Evolutionary conservation across 2,888 invertebrate genomes (phyloP).

Genomic region (Laothoe populi): DNA sequence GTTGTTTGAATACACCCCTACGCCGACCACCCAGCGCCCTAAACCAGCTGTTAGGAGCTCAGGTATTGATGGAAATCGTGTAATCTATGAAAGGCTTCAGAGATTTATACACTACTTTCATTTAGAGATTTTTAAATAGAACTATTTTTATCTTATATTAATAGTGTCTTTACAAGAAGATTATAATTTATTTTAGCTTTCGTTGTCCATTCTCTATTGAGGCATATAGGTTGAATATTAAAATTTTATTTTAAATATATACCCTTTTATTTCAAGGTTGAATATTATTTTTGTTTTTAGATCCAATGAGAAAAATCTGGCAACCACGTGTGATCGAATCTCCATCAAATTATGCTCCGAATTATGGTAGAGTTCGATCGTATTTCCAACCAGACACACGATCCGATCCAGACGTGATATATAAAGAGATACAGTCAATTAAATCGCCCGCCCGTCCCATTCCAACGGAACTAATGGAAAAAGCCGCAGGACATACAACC

Average conservation of each 20-base stretch:
- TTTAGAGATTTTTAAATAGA: too few relatives aligned
- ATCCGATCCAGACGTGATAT: slow-evolving; percentile 62
- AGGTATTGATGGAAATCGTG: slow-evolving; percentile 43
- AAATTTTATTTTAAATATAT: too few relatives aligned
- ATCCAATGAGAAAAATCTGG: slow-evolving; percentile 63
- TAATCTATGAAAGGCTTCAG: not conserved
- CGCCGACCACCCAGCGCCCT: slow-evolving; percentile 53
- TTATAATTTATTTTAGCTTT: too few relatives aligned
- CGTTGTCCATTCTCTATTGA: too few relatives aligned
- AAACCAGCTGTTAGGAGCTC: slow-evolving; percentile 60
- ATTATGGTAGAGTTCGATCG: slow-evolving; percentile 63
- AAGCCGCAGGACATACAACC: slow-evolving; percentile 53
- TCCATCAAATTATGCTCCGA: slow-evolving; percentile 52
- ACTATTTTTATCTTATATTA: too few relatives aligned
- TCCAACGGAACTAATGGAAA: slow-evolving; percentile 65
- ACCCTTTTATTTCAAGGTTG: too few relatives aligned
- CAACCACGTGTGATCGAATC: slow-evolving; percentile 53
- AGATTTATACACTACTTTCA: too few relatives aligned
- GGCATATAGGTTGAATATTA: too few relatives aligned
- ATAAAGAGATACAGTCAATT: slow-evolving; percentile 71
- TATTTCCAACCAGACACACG: slow-evolving; percentile 54
- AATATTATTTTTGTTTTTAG: too few relatives aligned
- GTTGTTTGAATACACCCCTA: slow-evolving; percentile 64
- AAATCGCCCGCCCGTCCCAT: slow-evolving; percentile 65
- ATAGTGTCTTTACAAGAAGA: too few relatives aligned